Conservation (phyloP, 1,140 invertebrate genomes). For the Anastrepha ludens region DNA sequence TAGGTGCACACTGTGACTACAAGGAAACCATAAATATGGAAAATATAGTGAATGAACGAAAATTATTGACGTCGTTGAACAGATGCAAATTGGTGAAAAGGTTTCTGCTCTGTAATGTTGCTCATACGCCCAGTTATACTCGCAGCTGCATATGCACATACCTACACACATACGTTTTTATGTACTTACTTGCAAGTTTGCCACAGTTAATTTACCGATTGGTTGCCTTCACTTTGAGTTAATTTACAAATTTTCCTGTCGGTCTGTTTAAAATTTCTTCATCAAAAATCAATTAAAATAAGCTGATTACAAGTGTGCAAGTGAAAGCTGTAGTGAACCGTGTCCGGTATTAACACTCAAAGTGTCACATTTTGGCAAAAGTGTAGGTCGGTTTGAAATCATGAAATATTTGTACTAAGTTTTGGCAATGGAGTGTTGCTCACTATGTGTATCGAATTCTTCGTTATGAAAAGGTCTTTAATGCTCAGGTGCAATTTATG, state of each 20-base stretch:
- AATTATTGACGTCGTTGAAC: background rate
- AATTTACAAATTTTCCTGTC: background rate
- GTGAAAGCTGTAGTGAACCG: background rate
- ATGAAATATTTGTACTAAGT: background rate
- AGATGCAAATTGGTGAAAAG: background rate
- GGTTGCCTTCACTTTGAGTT: slow-evolving; percentile 13
- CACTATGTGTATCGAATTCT: too few relatives aligned
- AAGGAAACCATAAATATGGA: background rate
- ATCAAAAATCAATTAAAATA: slow-evolving; percentile 34
- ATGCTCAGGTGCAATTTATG: too few relatives aligned
- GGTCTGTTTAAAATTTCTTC: background rate
- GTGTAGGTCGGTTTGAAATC: background rate
- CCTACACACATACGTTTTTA: background rate
- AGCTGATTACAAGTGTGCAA: background rate
- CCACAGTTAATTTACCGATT: background rate
- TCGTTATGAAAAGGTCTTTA: too few relatives aligned
- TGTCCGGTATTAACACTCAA: background rate
- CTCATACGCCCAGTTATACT: background rate
- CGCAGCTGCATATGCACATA: background rate
- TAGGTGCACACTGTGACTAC: background rate
- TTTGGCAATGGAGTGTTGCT: background rate
- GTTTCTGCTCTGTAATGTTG: background rate
- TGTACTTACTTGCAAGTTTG: slow-evolving; percentile 11
- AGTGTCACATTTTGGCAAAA: background rate
- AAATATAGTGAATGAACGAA: background rate